phyloP scores from a whole-genome alignment of 2,888 invertebrate genomes.

The Platycheirus albimanus region DNA sequence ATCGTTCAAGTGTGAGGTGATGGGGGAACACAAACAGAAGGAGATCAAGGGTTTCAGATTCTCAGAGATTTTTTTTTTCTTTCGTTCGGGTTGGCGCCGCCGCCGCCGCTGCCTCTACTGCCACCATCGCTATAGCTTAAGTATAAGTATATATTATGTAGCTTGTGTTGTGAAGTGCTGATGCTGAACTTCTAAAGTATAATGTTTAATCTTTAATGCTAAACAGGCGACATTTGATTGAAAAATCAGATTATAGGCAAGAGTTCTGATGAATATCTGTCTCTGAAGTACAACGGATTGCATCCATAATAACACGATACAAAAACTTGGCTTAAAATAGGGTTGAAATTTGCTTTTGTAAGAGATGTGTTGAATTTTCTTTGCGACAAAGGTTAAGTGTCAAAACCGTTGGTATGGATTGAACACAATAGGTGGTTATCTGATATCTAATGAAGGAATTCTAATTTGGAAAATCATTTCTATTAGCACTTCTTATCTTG shows the following conservation, averaged over 20 bases:
- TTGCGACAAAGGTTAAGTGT: slow-evolving; percentile 22
- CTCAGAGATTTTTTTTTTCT: slow-evolving; percentile 20
- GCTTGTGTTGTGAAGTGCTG: no score
- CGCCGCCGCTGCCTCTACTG: no score
- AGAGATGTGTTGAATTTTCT: not conserved
- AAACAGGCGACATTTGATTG: slow-evolving; percentile 65
- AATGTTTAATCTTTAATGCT: slow-evolving; percentile 41
- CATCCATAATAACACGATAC: slow-evolving; percentile 40
- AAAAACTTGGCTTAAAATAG: not conserved
- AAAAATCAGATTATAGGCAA: slow-evolving; percentile 48
- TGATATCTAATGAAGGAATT: not conserved
- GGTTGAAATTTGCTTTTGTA: not conserved
- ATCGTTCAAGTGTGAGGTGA: slow-evolving; percentile 22
- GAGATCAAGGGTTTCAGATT: slow-evolving; percentile 42
- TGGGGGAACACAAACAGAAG: slow-evolving; percentile 27
- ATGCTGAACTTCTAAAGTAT: slow-evolving; percentile 18
- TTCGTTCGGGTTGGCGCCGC: slow-evolving; percentile 24
- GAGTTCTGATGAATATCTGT: slow-evolving; percentile 40
- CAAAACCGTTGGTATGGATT: not conserved
- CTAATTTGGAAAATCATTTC: not conserved
- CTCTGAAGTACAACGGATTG: slow-evolving; percentile 1
- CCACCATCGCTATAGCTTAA: no score
- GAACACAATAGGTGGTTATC: not conserved
- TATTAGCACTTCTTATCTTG: not conserved
- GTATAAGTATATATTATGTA: not conserved